Conservation (phyloP, 2,888 invertebrate species). For the Ichneumon xanthorius region DNA sequence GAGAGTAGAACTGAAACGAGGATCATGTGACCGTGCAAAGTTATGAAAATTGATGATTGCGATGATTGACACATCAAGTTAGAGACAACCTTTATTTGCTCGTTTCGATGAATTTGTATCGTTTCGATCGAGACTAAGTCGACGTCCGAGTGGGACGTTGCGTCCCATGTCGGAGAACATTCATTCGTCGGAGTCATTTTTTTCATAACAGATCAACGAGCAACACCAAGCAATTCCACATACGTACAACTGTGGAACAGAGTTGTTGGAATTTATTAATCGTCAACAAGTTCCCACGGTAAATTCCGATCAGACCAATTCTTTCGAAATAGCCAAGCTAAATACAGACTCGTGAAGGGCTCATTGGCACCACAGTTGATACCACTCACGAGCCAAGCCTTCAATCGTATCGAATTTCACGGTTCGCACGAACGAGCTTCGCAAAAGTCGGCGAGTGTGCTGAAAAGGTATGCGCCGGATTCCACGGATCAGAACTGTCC, state of each 20-base stretch:
- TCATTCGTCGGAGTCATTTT: not conserved
- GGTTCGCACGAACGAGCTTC: not conserved
- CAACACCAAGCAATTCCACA: not conserved
- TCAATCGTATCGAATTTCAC: not conserved
- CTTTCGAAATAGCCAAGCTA: not conserved
- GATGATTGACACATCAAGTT: too few relatives aligned
- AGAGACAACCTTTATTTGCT: too few relatives aligned
- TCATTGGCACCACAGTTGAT: not conserved
- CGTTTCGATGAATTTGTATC: too few relatives aligned
- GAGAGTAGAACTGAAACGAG: too few relatives aligned
- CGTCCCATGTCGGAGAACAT: not conserved
- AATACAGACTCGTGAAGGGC: not conserved
- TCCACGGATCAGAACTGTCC: not conserved
- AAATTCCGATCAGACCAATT: not conserved
- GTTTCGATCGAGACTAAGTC: not conserved
- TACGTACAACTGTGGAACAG: not conserved
- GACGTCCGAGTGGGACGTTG: too few relatives aligned
- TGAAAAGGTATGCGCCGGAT: not conserved
- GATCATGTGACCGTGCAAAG: too few relatives aligned
- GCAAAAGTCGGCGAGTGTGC: not conserved
- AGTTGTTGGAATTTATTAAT: not conserved
- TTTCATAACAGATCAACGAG: not conserved
- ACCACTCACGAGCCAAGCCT: not conserved
- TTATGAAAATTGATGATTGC: too few relatives aligned
- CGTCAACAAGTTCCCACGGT: not conserved